Conservation (phyloP, 2,113 vertebrate genomes). For the Solea senegalensis region DNA sequence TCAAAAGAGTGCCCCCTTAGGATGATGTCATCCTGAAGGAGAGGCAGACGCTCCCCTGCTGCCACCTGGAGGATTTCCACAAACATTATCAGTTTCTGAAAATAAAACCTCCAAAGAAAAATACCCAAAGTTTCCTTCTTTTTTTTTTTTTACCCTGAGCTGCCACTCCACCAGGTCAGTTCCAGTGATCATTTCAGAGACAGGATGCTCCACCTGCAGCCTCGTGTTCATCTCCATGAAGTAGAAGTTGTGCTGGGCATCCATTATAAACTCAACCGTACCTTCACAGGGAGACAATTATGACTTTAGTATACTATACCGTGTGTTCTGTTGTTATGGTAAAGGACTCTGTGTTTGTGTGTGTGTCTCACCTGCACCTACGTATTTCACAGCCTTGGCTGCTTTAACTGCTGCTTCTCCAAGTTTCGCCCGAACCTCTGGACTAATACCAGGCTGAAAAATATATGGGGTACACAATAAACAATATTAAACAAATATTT, state of each 20-base stretch:
- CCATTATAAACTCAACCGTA: slow-evolving; percentile 99
- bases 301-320: accelerated
- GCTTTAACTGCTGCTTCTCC: slow-evolving; percentile 96
- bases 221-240: slow-evolving; percentile 99
- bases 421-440: slow-evolving; percentile 89
- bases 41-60: slow-evolving; percentile 92
- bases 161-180: slow-evolving; percentile 99
- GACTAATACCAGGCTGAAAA: slow-evolving; percentile 90
- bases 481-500: too few relatives aligned
- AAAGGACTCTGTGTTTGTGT: neutral
- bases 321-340: neutral
- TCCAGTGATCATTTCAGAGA: slow-evolving; percentile 97
- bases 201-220: slow-evolving; percentile 96
- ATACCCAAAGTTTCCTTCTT: neutral
- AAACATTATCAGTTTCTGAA: neutral
- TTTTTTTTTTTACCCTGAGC: slow-evolving; percentile 81
- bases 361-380: slow-evolving; percentile 89
- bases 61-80: slow-evolving; percentile 85
- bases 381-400: slow-evolving; percentile 94
- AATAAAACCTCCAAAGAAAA: neutral
- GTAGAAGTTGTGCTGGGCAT: slow-evolving; percentile 94
- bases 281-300: slow-evolving; percentile 74
- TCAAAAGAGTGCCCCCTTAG: slow-evolving; percentile 94
- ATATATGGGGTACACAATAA: neutral
- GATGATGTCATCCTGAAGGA: slow-evolving; percentile 90